phyloP scores from a whole-genome alignment of 2,797 vertebrate genomes.

The Macroramphosus scolopax region DNA sequence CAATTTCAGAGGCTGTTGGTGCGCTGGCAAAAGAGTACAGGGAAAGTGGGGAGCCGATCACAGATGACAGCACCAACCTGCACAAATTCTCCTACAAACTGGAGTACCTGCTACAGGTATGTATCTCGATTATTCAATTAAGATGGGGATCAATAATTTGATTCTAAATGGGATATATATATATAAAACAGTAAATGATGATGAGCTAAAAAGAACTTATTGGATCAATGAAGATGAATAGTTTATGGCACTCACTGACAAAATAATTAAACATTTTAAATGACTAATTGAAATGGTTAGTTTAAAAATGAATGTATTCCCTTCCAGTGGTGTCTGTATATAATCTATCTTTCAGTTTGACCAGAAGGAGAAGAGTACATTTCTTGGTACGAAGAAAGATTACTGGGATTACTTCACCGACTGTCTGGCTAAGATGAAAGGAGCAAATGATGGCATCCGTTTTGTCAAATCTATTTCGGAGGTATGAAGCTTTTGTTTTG shows the following conservation, averaged over 20 bases:
- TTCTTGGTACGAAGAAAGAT: conserved; percentile 89
- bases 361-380: conserved; percentile 89
- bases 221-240: too few relatives aligned
- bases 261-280: too few relatives aligned
- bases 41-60: conserved; percentile 91
- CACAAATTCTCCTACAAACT: conserved; percentile 97
- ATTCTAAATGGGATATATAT: too few relatives aligned
- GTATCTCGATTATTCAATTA: conserved; percentile 12
- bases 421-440: conserved; percentile 89
- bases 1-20: conserved; percentile 82
- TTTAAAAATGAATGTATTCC: too few relatives aligned
- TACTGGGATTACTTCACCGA: conserved; percentile 95
- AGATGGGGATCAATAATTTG: too few relatives aligned
- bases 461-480: conserved; percentile 92
- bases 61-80: conserved; percentile 90
- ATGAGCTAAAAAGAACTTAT: too few relatives aligned
- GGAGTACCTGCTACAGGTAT: conserved; percentile 94
- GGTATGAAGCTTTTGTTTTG: conserved; percentile 73
- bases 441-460: conserved; percentile 91
- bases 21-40: conserved; percentile 89
- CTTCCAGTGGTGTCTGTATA: neutral
- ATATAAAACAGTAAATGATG: too few relatives aligned
- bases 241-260: too few relatives aligned
- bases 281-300: too few relatives aligned
- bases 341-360: conserved; percentile 80